Evolutionary conservation across 2,113 vertebrate genomes (phyloP), one percentile per base, ranked within the genome.

Genomic region (Ursus arctos): DNA sequence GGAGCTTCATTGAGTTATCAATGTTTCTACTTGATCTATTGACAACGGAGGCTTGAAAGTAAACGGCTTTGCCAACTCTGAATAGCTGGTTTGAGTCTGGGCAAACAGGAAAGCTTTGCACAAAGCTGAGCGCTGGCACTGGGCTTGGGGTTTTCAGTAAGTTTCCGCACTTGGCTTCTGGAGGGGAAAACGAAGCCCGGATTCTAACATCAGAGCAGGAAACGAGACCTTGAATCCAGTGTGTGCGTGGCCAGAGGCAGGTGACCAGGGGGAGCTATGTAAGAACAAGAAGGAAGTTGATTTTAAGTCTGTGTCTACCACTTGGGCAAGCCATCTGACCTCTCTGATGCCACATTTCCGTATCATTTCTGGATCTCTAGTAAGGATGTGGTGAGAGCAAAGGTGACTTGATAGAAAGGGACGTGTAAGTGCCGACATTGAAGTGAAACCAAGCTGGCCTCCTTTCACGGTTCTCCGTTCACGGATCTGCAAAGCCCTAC

Each of bases 21-120:
- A 4, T 93, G 84, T 90, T 97, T 96, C 87, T 88, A 79, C 63
- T 97, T 96, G 97, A 96, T 96, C 94, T 97, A 95, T 96, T 97
- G 97, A 97, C 87, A 92, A 80, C 71, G 31, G 76, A 96, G 57
- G 63, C 55, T 94, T 94, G 87, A 94, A 96, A 96, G 91, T 95
- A 98, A 97, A 95, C 40, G 97, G 86, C 61, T 84, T 84, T 95
- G 84, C 95, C 83, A 76, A 90, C 36, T 97, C 57, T 47, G 81
- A 85, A 94, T 61, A 94, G 74, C 63, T 85, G 53, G 69, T 43
- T 87, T 90, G 87, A 96, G 63, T 79, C 47, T 7, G 0, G 80
- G 87, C 47, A 97, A 96, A 83, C 80, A 84, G 51, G n/a, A 49
- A 91, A 88, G n/a, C 19, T 97, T 93, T 85, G n/a, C n/a, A 91